Evolutionary conservation across 2,888 invertebrate genomes (phyloP).

Genomic region (Lasioglossum malachurum): DNA sequence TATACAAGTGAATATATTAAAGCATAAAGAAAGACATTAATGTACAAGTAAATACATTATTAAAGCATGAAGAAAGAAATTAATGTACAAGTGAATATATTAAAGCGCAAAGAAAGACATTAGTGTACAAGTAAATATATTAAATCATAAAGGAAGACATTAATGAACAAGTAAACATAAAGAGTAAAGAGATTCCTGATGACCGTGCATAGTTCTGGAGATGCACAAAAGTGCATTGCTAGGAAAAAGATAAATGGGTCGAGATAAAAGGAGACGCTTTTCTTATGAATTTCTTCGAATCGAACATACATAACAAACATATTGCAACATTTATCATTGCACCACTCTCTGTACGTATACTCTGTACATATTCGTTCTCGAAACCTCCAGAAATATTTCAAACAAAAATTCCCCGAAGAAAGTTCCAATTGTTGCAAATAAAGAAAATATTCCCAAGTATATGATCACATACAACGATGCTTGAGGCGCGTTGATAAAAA

Average conservation of each 20-base stretch:
- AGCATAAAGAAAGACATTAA: not conserved
- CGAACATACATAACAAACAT: too few relatives aligned
- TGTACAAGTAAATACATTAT: not conserved
- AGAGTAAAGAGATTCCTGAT: not conserved
- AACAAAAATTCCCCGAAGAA: not conserved
- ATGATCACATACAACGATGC: not conserved
- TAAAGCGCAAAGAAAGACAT: not conserved
- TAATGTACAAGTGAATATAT: not conserved
- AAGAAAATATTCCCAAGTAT: not conserved
- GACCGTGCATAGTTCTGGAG: not conserved
- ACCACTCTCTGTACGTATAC: too few relatives aligned
- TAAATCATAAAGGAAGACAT: too few relatives aligned
- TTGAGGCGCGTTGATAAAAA: not conserved
- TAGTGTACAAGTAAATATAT: not conserved
- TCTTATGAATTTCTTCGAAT: not conserved
- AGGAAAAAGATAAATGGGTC: not conserved
- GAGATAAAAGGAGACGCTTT: not conserved
- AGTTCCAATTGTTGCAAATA: not conserved
- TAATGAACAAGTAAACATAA: not conserved
- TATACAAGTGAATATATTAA: not conserved
- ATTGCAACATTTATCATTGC: too few relatives aligned
- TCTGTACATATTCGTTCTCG: too few relatives aligned
- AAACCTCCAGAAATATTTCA: not conserved
- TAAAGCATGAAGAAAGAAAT: not conserved
- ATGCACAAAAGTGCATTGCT: not conserved